Evolutionary conservation across 2,888 invertebrate species (phyloP).

Genomic region (Zelleria hepariella): DNA sequence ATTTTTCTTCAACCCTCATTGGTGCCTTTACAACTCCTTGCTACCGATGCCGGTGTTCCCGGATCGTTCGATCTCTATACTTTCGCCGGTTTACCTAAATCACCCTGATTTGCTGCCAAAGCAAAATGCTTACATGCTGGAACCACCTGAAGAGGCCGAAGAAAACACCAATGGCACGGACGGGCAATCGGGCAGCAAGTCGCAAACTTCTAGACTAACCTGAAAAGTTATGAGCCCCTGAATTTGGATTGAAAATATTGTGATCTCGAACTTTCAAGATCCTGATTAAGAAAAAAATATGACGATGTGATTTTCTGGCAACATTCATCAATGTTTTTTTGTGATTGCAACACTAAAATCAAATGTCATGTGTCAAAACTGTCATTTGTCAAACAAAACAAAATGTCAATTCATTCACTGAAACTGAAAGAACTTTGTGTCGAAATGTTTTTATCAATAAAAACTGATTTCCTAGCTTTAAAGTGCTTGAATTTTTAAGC

Average conservation of each 20-base stretch:
- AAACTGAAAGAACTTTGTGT: background rate
- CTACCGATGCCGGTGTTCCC: conserved; percentile 51
- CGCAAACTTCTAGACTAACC: background rate
- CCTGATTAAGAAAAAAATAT: background rate
- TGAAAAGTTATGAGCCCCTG: too few relatives aligned
- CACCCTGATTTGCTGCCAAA: conserved; percentile 45
- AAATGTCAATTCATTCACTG: background rate
- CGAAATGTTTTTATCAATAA: background rate
- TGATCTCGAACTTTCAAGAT: too few relatives aligned
- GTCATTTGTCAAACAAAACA: too few relatives aligned
- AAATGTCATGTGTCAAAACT: too few relatives aligned
- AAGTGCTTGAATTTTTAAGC: background rate
- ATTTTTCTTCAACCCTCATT: conserved; percentile 69
- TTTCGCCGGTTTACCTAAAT: conserved; percentile 41
- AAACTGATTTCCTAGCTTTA: background rate
- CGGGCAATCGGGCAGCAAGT: background rate
- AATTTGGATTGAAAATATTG: background rate
- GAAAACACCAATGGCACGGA: conserved; percentile 9
- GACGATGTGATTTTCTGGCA: too few relatives aligned
- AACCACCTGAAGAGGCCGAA: conserved; percentile 18
- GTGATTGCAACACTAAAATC: too few relatives aligned
- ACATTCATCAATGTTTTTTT: too few relatives aligned
- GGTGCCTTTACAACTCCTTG: conserved; percentile 60
- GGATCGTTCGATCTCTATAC: conserved; percentile 41
- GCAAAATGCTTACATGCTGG: conserved; percentile 42